Evolutionary conservation across 2,113 vertebrate species (phyloP).

Genomic region (Peromyscus californicus): DNA sequence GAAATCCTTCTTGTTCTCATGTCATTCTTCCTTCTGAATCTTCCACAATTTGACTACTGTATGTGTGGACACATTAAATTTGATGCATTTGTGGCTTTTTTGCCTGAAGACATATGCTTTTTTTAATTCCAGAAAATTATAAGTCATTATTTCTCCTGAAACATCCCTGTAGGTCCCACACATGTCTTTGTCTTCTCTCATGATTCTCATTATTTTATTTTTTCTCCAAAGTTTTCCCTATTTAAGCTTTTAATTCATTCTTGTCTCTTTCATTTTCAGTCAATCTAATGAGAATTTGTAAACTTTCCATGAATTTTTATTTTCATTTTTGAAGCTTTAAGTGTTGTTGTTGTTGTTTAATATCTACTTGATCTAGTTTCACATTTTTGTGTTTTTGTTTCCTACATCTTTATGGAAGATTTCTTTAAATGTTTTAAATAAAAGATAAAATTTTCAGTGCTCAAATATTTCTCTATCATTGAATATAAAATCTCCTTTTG

Average conservation of each 20-base stretch:
- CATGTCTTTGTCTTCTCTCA: slow-evolving; percentile 39
- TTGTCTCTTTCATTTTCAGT: neutral
- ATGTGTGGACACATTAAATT: neutral
- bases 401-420: neutral
- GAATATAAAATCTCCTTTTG: neutral
- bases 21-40: neutral
- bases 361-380: neutral
- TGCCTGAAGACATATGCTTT: neutral
- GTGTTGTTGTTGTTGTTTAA: neutral
- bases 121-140: neutral
- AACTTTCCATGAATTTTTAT: neutral
- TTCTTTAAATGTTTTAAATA: slow-evolving; percentile 40
- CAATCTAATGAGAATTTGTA: neutral
- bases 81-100: slow-evolving; percentile 46
- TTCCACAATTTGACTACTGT: neutral
- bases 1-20: neutral
- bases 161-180: neutral
- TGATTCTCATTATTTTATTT: neutral
- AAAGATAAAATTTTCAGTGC: slow-evolving; percentile 6
- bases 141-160: neutral
- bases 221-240: neutral
- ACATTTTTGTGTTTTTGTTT: slow-evolving; percentile 47
- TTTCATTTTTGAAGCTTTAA: slow-evolving; percentile 11
- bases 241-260: slow-evolving; percentile 17
- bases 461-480: neutral